Base-by-base conservation (phyloP, 2,797 vertebrate genomes). In the Ambastaia sidthimunki region DNA sequence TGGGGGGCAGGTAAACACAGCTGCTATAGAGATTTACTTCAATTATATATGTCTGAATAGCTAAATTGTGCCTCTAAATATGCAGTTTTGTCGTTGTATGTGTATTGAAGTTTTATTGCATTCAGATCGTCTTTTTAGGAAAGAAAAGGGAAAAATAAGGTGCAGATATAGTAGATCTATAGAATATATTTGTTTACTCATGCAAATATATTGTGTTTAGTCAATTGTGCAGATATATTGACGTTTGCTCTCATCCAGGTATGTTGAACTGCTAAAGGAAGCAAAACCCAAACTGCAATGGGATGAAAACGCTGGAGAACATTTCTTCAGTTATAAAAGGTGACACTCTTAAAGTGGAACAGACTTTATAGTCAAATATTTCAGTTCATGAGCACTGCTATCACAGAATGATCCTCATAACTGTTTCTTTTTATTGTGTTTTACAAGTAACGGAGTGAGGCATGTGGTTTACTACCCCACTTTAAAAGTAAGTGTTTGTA, bases 281-380 rank as follows among this genome's bases (percentile, higher is more conserved):
- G 87, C 96, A 85, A 93, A 94, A 78, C 97, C 97, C 12, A 96
- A 95, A 83, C 82, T 98, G 10, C 31, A 93, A 44, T 99, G 98
- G 98, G 96, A 98, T 82, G 94, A 95, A 85, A 91, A 96, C 80
- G 91, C 94, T 4, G 94, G 91, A 0, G 98, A 99, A 85, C 97
- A 98, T 89, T 95, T 95, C 85, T 96, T 99, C 76, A 95, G 87
- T 81, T 99, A 97, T 86, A 99, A 95, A 89, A 97, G 93, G 98
- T 99, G 62, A 92, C 92, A 87, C 31, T 25, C 2, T 3, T 10
- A 12, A 57, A 57, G 3, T 12, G 1, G 54, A 19, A 3, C 19
- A 21, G 19, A 21, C 4, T 10, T 15, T 50, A 50, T 50, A 50
- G 4, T 50, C 4, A 25, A 13, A 23, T 2, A 25, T 60, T 28